Base-by-base conservation (phyloP, 1,140 invertebrate genomes). In the Hylaeus anthracinus region DNA sequence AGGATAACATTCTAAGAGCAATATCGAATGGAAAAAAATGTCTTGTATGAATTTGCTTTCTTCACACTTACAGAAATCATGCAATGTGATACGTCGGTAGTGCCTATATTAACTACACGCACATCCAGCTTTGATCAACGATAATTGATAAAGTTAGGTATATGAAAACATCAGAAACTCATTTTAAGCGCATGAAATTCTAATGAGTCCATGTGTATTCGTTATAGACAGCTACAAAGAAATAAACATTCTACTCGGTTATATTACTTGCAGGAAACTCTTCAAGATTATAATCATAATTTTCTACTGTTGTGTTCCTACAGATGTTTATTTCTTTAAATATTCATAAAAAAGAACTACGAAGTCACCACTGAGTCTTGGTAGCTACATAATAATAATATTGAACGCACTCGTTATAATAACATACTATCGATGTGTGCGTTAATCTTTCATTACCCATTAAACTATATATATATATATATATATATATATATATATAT, bases 91-190 rank as follows among this genome's bases (percentile, higher is more conserved):
- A 58, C 15, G 43, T 45, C 55, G 48, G 58, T 55, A 48, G 45
- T 78, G 66, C 58, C 15, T 53, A 78, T 71, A 53, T 64, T 51
- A 41, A 41, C 48, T 79, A 79, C 70, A 45, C 61, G 39, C 77
- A 79, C 71, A 79, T 79, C 77, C 77, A 79, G 61, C 77, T 79
- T 79, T 79, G 77, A 79, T 79, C 71, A 79, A 79, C 77, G 77
- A 79, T 79, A 73, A 79, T 79, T 51, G 10, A 73, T 61, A 63
- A 43, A 43, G 45, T 53, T 53, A 26, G n/a, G 10, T 3, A 5
- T 15, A 61, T 51, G 37, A n/a, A n/a, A 48, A 60, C 45, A 10
- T 73, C 37, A 65, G 41, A 15, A 37, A 5, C 58, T 60, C n/a
- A 37, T 60, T 37, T 60, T n/a, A 64, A 2, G 60, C 8, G 1